Evolutionary conservation across 2,888 invertebrate genomes (phyloP).

Genomic region (Sinopyrophorus schimmeli): DNA sequence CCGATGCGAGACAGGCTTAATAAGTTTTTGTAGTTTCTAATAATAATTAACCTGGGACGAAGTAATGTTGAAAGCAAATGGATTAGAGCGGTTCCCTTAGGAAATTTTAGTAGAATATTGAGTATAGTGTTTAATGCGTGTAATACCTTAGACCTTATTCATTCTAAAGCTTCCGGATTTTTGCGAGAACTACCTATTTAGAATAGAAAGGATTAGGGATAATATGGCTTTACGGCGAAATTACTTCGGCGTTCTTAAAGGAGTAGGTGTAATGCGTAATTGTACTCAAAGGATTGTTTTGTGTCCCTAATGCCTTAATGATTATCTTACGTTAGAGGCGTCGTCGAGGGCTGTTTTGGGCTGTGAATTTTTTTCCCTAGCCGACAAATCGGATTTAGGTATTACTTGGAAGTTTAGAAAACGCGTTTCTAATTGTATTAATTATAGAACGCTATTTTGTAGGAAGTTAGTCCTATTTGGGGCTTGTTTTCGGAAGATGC

Average conservation of each 20-base stretch:
- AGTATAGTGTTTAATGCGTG: too few species aligned
- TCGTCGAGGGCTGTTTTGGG: constrained; percentile 2
- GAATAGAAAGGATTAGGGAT: not conserved
- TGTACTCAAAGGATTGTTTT: constrained; percentile 18
- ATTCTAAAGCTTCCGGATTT: too few species aligned
- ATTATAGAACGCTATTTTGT: constrained; percentile 12
- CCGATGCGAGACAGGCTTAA: too few species aligned
- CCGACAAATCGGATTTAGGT: constrained; percentile 11
- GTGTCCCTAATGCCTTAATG: constrained; percentile 11
- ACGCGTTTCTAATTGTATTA: constrained; percentile 17
- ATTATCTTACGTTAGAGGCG: constrained; percentile 10
- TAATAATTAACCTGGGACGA: too few species aligned
- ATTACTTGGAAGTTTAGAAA: constrained; percentile 16
- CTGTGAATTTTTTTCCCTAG: constrained; percentile 1
- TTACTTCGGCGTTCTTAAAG: constrained; percentile 5
- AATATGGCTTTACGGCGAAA: not conserved
- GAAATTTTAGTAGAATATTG: too few species aligned
- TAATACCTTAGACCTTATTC: too few species aligned
- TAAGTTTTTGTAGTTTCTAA: too few species aligned
- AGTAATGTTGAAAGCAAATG: too few species aligned
- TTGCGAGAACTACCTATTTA: not conserved
- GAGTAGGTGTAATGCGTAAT: constrained; percentile 13
- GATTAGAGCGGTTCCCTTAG: too few species aligned
- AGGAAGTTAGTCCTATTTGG: constrained; percentile 10
- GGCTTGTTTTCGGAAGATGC: constrained; percentile 10